Conservation (phyloP, 2,797 vertebrate genomes). For the Sebastolobus alascanus region DNA sequence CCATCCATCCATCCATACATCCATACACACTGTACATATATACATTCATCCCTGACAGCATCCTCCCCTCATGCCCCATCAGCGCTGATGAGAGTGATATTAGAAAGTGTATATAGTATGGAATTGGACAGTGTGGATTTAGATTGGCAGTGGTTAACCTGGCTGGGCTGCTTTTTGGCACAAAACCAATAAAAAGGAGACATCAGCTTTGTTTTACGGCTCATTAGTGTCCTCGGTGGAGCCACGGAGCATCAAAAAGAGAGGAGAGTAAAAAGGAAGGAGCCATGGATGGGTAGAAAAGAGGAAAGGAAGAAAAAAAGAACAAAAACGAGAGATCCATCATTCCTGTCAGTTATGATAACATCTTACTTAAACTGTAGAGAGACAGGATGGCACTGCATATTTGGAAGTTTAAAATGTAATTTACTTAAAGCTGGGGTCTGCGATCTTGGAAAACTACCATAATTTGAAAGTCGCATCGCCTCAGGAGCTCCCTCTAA, state of each 20-base stretch:
- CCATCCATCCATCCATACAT: neutral
- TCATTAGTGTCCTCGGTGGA: neutral
- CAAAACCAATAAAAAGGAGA: conserved; percentile 11
- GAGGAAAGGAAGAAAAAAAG: neutral
- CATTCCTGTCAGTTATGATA: neutral
- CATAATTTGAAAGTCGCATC: no score
- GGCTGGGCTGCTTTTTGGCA: neutral
- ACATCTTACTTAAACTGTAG: no score
- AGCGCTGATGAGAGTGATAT: neutral
- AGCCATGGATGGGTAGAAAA: neutral
- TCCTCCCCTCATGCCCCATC: neutral
- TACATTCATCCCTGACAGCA: neutral
- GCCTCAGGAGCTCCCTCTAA: no score
- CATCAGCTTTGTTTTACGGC: conserved; percentile 21
- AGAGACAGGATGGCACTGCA: neutral
- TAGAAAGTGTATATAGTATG: neutral
- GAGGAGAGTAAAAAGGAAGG: neutral
- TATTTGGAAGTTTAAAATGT: neutral
- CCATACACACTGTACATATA: neutral
- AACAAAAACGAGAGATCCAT: no score
- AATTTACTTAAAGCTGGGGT: neutral
- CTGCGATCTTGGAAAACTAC: no score
- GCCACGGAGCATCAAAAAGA: neutral
- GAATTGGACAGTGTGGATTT: conserved; percentile 14
- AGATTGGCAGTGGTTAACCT: conserved; percentile 18